Base-by-base conservation (phyloP, 2,888 invertebrate species). In the Diplolepis rosae region DNA sequence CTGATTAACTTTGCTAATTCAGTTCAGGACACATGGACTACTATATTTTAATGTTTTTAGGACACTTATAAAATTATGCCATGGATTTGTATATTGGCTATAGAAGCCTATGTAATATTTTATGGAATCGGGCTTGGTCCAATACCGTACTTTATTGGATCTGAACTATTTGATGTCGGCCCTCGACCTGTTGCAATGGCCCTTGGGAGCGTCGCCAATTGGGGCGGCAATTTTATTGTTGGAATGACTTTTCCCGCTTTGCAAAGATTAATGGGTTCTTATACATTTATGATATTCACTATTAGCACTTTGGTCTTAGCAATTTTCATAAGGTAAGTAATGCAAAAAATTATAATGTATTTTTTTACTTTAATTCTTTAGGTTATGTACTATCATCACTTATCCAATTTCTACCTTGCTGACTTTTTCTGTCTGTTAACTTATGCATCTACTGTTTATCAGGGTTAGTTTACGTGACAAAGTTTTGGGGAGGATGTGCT, bases 161-260 rank as follows among this genome's bases (percentile, higher is more conserved):
- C 95, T 89, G 96, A 97, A 89, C 87, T 96, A 68, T 96, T 96
- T 85, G 95, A 95, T 84, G 94, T 95, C 72, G 94, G 94, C 0
- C 95, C 96, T 0, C 92, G 96, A n/a, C 93, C 95, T 0, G 93
- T 93, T 22, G 96, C 95, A 66, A 96, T 96, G 95, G 93, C 96
- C 56, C 91, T 96, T 87, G 96, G 96, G 50, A 95, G 95, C 74
- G 92, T 96, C 81, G 92, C 93, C 73, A 97, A 96, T 87, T 98
- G 97, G 97, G 91, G 92, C 0, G 95, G 95, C 52, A 97, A 97
- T 90, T 95, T 97, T 87, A 84, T 95, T 5, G 94, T 98, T 74
- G 96, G 95, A 35, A 93, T 96, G 91, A 90, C 92, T 22, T 96
- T 96, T 89, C 94, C 94, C 7, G 88, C 90, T 11, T 85, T 96